Evolutionary conservation across 64 coral and sea anemone genomes (phyloP).

Genomic region (Orbicella faveolata): DNA sequence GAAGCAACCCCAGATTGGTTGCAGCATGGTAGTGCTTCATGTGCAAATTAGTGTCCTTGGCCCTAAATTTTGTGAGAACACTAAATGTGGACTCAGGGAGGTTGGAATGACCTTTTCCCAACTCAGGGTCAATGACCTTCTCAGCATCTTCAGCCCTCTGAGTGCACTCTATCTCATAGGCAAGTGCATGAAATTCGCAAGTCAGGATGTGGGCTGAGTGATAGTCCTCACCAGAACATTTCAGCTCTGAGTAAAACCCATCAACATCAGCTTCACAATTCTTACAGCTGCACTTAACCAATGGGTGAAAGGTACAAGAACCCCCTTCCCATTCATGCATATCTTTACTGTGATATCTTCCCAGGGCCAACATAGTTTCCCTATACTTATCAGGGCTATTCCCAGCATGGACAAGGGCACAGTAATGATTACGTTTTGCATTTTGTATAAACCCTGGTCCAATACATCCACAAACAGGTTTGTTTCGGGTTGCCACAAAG

Average conservation of each 20-base stretch:
- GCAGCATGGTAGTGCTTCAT: too few species aligned
- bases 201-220: slow-evolving; percentile 42
- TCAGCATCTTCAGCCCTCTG: too few species aligned
- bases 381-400: slow-evolving; percentile 47
- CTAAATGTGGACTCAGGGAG: too few species aligned
- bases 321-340: slow-evolving; percentile 54
- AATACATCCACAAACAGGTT: slow-evolving; percentile 54
- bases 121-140: too few species aligned
- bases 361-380: slow-evolving; percentile 35
- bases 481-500: slow-evolving; percentile 50
- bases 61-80: too few species aligned
- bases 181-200: slow-evolving; percentile 55
- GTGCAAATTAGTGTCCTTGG: too few species aligned
- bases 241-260: slow-evolving; percentile 34
- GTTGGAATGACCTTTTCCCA: too few species aligned
- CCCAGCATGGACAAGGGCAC: slow-evolving; percentile 47
- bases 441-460: slow-evolving; percentile 44
- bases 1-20: too few species aligned
- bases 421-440: slow-evolving; percentile 53
- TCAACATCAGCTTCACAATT: slow-evolving; percentile 23
- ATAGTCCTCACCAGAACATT: slow-evolving; percentile 45
- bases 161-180: slow-evolving; percentile 27
- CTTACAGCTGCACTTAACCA: not conserved
- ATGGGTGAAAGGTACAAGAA: slow-evolving; percentile 27
- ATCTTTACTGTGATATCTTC: slow-evolving; percentile 57